Percentiles rank a stretch among this genome's conserved stretches.
Conservation (phyloP, 2,113 vertebrate species). For the Oryzias celebensis region DNA sequence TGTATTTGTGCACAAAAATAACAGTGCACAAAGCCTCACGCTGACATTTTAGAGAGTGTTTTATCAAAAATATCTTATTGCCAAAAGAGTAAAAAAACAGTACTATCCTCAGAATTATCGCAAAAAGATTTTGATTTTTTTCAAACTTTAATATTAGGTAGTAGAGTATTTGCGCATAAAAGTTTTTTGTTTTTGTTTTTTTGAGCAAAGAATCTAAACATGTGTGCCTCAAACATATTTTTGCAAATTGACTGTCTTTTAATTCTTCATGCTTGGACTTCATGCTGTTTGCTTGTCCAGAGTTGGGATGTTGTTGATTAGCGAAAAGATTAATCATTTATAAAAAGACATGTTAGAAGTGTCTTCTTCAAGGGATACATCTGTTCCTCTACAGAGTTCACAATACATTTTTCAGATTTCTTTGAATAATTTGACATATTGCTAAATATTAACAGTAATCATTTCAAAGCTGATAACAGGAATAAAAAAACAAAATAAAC, state of each 20-base stretch:
- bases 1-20: not conserved
- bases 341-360: slow-evolving; percentile 63
- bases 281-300: slow-evolving; percentile 64
- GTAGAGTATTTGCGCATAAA: slow-evolving; percentile 30
- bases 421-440: slow-evolving; percentile 69
- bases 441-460: slow-evolving; percentile 79
- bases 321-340: slow-evolving; percentile 71
- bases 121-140: slow-evolving; percentile 2
- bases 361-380: slow-evolving; percentile 50
- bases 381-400: slow-evolving; percentile 31
- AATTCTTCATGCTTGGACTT: slow-evolving; percentile 49
- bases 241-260: slow-evolving; percentile 25
- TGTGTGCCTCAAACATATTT: slow-evolving; percentile 37
- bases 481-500: too few species aligned
- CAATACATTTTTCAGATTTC: slow-evolving; percentile 66
- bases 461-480: slow-evolving; percentile 40
- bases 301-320: slow-evolving; percentile 60
- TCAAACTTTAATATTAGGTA: slow-evolving; percentile 53
- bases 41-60: too few species aligned
- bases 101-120: not conserved
- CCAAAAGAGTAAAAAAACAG: not conserved
- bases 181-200: not conserved
- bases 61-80: too few species aligned
- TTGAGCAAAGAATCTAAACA: slow-evolving; percentile 18
- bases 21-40: too few species aligned